phyloP scores from a whole-genome alignment of 2,113 vertebrate genomes.

The Urocitellus parryii region DNA sequence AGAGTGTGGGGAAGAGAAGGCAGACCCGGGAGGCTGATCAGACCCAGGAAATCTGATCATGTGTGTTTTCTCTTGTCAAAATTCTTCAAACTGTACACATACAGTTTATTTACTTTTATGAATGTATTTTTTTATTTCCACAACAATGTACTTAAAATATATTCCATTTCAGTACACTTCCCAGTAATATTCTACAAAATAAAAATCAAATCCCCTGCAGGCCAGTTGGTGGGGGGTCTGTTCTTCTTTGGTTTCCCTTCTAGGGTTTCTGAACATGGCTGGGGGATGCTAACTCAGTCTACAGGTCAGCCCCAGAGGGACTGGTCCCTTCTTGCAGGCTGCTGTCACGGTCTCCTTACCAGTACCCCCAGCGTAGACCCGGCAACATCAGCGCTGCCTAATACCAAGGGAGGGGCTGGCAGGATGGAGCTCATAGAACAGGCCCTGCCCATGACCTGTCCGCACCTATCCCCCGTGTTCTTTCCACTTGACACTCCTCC shows the following conservation, averaged over 20 bases:
- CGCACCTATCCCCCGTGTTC: neutral
- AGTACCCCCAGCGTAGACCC: no score
- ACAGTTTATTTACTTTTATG: neutral
- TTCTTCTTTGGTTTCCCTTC: neutral
- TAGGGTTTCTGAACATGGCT: neutral
- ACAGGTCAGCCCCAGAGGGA: neutral
- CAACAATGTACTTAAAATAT: neutral
- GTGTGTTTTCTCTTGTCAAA: conserved; percentile 40
- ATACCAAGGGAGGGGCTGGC: no score
- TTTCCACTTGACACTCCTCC: neutral
- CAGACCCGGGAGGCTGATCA: accelerated
- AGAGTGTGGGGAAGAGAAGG: neutral
- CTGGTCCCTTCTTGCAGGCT: neutral
- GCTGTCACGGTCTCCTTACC: accelerated
- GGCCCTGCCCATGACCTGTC: neutral
- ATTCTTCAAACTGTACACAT: neutral
- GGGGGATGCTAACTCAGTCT: no score
- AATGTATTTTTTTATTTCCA: neutral
- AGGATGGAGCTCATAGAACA: neutral
- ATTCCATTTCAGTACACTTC: neutral
- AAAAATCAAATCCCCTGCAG: neutral
- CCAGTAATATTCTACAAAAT: neutral
- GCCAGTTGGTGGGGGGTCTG: neutral
- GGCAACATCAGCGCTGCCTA: accelerated
- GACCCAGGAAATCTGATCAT: no score